These are phyloP conservation scores for Phenacoccus solenopsis DNA, from an alignment of 1,140 invertebrate species.

Conservation along the genomic window DNA sequence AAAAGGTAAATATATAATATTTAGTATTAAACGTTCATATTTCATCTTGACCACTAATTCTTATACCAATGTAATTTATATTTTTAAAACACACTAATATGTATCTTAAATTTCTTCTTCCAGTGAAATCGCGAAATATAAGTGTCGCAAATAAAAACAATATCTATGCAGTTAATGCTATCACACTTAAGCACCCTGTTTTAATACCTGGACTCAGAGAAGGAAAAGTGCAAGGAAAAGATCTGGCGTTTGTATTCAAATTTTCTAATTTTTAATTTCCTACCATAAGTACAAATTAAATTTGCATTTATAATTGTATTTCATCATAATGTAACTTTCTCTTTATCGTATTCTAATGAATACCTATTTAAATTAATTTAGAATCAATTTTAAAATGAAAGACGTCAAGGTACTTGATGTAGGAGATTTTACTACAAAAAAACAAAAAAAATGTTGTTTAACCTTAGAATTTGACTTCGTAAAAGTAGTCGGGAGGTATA, in stretches of 20 bases:
- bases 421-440: conserved; percentile 1
- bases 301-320: too few relatives aligned
- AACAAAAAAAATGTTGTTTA: conserved; percentile 1
- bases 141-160: neutral
- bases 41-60: too few relatives aligned
- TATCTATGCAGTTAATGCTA: neutral
- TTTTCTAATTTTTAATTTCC: neutral
- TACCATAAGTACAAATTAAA: too few relatives aligned
- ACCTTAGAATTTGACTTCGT: neutral
- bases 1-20: neutral
- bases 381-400: neutral
- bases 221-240: neutral
- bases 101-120: neutral
- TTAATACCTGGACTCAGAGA: neutral
- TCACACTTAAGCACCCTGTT: neutral
- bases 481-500: neutral
- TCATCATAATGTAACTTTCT: too few relatives aligned
- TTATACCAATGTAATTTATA: too few relatives aligned
- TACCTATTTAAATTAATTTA: neutral
- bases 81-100: too few relatives aligned
- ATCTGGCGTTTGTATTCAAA: neutral
- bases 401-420: neutral
- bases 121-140: neutral
- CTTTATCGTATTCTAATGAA: too few relatives aligned
- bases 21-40: too few relatives aligned